These are phyloP conservation scores for Manis crassicaudata DNA, from an alignment of 2,797 vertebrate genomes.

Conservation along the genomic window DNA sequence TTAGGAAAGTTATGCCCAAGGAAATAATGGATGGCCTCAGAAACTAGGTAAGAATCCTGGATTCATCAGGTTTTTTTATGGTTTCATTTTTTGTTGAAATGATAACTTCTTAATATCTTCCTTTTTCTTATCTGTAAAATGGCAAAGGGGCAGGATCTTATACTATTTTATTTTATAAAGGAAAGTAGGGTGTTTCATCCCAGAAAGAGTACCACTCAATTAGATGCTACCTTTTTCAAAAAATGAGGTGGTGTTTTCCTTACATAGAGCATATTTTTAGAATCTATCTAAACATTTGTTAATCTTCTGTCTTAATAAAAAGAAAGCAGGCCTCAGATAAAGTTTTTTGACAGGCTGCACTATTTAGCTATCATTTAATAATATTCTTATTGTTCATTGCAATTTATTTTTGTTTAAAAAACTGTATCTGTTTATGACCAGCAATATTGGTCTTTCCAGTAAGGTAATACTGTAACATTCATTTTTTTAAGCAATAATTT, in stretches of 20 bases:
- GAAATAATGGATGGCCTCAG: background rate
- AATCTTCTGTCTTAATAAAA: background rate
- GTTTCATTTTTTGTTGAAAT: conserved; percentile 25
- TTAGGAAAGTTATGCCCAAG: background rate
- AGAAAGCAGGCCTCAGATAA: background rate
- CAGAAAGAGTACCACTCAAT: background rate
- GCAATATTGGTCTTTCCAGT: background rate
- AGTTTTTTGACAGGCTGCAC: background rate
- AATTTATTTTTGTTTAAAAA: conserved; percentile 40
- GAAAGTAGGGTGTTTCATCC: background rate
- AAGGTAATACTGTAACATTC: background rate
- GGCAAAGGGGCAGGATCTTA: background rate
- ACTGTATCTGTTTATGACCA: background rate
- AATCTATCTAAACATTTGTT: background rate
- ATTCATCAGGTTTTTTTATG: background rate
- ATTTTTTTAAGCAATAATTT: conserved; percentile 21
- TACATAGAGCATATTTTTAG: background rate
- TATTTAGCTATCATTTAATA: background rate
- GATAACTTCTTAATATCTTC: background rate
- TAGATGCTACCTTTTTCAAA: background rate
- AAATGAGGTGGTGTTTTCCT: background rate
- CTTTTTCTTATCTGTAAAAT: background rate
- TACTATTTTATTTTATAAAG: background rate
- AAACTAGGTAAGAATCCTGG: background rate
- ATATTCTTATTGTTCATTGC: background rate